phyloP scores from a whole-genome alignment of 2,888 invertebrate genomes.

The Napeogenes sylphis region DNA sequence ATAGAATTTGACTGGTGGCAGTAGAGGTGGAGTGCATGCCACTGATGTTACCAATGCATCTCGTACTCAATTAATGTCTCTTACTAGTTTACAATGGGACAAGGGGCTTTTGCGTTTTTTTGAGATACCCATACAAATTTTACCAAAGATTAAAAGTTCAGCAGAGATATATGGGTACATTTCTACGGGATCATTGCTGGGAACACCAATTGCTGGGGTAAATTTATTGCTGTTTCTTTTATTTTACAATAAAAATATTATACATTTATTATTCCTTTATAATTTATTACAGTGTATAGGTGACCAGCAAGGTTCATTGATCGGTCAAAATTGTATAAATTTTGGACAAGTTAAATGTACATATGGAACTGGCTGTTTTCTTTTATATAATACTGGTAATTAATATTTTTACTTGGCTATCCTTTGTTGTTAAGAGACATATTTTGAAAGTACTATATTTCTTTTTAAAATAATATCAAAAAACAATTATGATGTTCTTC shows the following conservation, averaged over 20 bases:
- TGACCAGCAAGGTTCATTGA: constrained; percentile 95
- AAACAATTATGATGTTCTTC: neutral
- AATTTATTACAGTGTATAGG: constrained; percentile 84
- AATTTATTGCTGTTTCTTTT: constrained; percentile 40
- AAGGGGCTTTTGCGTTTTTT: constrained; percentile 91
- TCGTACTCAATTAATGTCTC: constrained; percentile 96
- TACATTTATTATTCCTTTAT: neutral
- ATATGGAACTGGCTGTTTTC: constrained; percentile 96
- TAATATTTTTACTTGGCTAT: constrained; percentile 3
- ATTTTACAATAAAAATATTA: neutral
- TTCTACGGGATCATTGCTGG: constrained; percentile 83
- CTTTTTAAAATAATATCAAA: no score
- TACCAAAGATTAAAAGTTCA: constrained; percentile 93
- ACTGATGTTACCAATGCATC: constrained; percentile 99
- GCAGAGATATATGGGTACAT: constrained; percentile 95
- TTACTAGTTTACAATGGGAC: constrained; percentile 93
- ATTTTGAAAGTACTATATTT: neutral
- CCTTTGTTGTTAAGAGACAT: neutral
- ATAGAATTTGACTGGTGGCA: constrained; percentile 80
- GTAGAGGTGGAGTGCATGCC: constrained; percentile 80
- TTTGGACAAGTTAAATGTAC: constrained; percentile 96
- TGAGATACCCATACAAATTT: constrained; percentile 87
- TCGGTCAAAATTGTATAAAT: constrained; percentile 93
- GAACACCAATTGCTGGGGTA: constrained; percentile 93
- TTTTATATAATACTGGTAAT: constrained; percentile 94